Conservation (phyloP, 2,113 vertebrate species). For the Otocyon megalotis region DNA sequence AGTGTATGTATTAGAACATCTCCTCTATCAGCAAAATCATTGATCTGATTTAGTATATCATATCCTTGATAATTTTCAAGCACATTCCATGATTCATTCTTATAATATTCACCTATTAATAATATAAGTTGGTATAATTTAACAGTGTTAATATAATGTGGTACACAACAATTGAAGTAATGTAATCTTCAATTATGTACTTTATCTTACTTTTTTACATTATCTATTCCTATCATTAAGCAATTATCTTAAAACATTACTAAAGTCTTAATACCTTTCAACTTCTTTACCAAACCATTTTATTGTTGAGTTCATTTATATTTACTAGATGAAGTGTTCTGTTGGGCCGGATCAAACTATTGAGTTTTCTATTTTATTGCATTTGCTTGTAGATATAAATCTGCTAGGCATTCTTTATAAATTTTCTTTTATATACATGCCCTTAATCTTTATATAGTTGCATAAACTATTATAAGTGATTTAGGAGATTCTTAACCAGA, state of each 20-base stretch:
- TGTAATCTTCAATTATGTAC: background rate
- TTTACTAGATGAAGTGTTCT: background rate
- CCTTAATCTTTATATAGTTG: background rate
- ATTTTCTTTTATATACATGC: background rate
- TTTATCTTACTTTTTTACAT: background rate
- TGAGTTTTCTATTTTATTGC: background rate
- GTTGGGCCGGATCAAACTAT: background rate
- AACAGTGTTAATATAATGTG: background rate
- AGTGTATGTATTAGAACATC: background rate
- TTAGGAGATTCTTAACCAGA: background rate
- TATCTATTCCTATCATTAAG: background rate
- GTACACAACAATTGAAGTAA: background rate
- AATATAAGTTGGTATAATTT: background rate
- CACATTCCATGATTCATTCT: background rate
- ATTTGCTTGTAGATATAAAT: background rate
- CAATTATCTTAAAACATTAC: background rate
- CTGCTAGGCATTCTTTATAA: background rate
- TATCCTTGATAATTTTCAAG: background rate
- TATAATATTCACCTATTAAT: background rate
- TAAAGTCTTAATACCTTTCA: background rate
- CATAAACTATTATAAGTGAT: background rate
- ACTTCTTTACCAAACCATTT: background rate
- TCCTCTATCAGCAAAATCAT: background rate
- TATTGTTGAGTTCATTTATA: conserved; percentile 28
- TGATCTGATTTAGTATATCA: background rate